These are phyloP conservation scores for Ostrea denselamellosa DNA, from an alignment of 1,140 invertebrate species.

Conservation along the genomic window DNA sequence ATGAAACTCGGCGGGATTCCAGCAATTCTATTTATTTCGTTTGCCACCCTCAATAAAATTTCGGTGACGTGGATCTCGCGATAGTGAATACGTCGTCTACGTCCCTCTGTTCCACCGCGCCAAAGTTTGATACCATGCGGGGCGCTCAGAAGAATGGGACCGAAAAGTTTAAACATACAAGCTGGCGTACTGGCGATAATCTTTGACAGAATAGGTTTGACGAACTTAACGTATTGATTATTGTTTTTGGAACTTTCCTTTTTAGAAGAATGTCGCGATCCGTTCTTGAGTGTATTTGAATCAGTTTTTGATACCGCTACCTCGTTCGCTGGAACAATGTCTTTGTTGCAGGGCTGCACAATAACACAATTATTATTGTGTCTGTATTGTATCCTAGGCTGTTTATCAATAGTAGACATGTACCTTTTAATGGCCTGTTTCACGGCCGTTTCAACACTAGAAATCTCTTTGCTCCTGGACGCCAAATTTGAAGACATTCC, in stretches of 20 bases:
- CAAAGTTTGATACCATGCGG: conserved; percentile 59
- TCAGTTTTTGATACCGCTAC: conserved; percentile 1
- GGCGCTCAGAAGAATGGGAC: conserved; percentile 55
- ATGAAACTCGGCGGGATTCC: conserved; percentile 58
- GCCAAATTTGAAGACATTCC: conserved; percentile 3
- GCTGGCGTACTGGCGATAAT: conserved; percentile 46
- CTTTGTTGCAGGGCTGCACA: not conserved
- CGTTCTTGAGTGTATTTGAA: conserved; percentile 6
- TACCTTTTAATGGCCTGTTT: conserved; percentile 40
- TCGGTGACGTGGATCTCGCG: conserved; percentile 54
- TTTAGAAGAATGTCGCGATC: not conserved
- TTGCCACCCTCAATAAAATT: conserved; percentile 52
- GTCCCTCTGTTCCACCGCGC: conserved; percentile 56
- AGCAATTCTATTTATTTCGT: conserved; percentile 48
- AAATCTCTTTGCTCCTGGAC: not conserved
- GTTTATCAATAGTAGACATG: not conserved
- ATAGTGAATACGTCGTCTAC: conserved; percentile 53
- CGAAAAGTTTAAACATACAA: conserved; percentile 54
- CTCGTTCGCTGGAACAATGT: not conserved
- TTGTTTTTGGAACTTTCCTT: conserved; percentile 22
- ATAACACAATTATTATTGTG: not conserved
- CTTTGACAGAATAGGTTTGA: conserved; percentile 51
- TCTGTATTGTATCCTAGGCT: not conserved
- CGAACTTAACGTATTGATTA: conserved; percentile 26
- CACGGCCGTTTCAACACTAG: conserved; percentile 29